Evolutionary conservation across 2,113 vertebrate genomes (phyloP), one percentile per base, ranked within the genome.

Genomic region (Zosterops hypoxanthus): DNA sequence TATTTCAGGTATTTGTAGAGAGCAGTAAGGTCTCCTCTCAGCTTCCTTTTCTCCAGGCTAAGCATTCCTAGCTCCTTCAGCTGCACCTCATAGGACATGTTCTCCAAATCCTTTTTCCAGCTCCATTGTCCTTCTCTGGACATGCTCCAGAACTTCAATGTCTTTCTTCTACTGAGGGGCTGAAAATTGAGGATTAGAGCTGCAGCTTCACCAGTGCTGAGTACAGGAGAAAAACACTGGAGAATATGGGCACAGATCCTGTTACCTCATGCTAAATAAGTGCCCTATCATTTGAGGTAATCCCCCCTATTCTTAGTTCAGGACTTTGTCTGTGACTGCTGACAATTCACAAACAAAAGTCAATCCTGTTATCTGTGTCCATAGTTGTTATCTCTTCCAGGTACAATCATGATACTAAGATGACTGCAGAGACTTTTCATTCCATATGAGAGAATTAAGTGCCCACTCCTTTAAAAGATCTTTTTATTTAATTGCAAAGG

Each of bases 241-340:
- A 97, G 96, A 98, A 97, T 92, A 91, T 94, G 78, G 93, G 97
- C 72, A 97, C 96, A 93, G 95, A 98, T 97, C 96, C 93, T 78
- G 44, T 90, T 93, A 64, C 95, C 95, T 57, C 95, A 95, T 92
- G 90, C 90, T 95, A 92, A 93, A 92, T 86, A 71, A 96, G 88
- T 96, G 90, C 94, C 97, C 95, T 96, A 95, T 96, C 92, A 96
- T 91, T 97, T 98, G 96, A 97, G 97, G 95, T 97, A 97, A 97
- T 97, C 96, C 95, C 96, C 85, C 89, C 2, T 7, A 18, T 34
- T 55, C 20, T 34, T 34, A 41, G 8, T 59, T 26, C 22, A 29
- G 36, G 24, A 65, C 17, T 53, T 84, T 53, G 33, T 69, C 50
- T 56, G 60, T 70, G 63, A 29, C 15, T 59, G n/a, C 29, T 49